These are phyloP conservation scores for Idaea aversata DNA, from an alignment of 2,888 invertebrate genomes.

Conservation along the genomic window DNA sequence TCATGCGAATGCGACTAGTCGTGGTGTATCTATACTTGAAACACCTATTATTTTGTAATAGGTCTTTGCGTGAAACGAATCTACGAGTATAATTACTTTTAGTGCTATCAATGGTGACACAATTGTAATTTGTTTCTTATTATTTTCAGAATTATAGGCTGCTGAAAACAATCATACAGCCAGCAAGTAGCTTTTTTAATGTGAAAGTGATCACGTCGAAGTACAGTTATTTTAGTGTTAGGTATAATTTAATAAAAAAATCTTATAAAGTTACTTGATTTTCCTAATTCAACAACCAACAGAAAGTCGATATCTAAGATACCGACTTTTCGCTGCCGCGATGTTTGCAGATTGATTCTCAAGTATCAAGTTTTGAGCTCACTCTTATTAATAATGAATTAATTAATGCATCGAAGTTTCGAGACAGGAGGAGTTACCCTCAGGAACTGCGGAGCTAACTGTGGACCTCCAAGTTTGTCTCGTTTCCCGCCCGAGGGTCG, in stretches of 20 bases:
- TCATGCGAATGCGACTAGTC: too few species aligned
- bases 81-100: too few species aligned
- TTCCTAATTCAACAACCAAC: not conserved
- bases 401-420: slow-evolving; percentile 65
- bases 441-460: slow-evolving; percentile 6
- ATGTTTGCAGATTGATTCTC: slow-evolving; percentile 2
- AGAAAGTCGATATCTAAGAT: not conserved
- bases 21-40: too few species aligned
- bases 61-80: too few species aligned
- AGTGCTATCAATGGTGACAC: too few species aligned
- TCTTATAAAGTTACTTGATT: not conserved
- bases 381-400: slow-evolving; percentile 60
- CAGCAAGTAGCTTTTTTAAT: not conserved
- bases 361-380: slow-evolving; percentile 9
- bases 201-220: not conserved
- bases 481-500: slow-evolving; percentile 6
- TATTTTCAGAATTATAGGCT: too few species aligned
- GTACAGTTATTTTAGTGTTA: too few species aligned
- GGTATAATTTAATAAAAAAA: too few species aligned
- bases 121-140: too few species aligned
- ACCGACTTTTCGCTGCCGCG: slow-evolving; percentile 1
- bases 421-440: slow-evolving; percentile 31
- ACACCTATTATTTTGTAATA: too few species aligned
- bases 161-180: too few species aligned
- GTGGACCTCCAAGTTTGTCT: slow-evolving; percentile 7